These are phyloP conservation scores for Caenorhabditis macrosperma DNA, from an alignment of 2,888 invertebrate genomes.

Conservation along the genomic window DNA sequence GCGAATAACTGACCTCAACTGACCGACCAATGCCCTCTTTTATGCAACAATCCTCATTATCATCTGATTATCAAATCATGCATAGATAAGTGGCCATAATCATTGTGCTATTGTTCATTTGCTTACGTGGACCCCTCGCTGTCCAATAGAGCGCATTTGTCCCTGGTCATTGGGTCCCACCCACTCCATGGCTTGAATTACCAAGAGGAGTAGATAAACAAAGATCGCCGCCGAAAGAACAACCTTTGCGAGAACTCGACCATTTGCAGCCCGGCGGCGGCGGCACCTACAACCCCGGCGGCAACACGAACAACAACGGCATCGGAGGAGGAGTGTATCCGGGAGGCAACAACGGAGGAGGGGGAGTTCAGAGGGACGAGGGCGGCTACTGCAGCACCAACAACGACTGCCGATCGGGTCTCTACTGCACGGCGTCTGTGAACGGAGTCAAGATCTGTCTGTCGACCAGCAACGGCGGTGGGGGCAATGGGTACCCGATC, in stretches of 20 bases:
- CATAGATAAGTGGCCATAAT: no score
- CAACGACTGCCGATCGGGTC: constrained; percentile 29
- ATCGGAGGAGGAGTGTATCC: constrained; percentile 44
- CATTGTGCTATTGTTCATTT: no score
- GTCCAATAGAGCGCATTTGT: no score
- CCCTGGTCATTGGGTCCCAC: no score
- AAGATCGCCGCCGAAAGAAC: background rate
- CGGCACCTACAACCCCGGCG: constrained; percentile 25
- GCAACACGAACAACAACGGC: constrained; percentile 10
- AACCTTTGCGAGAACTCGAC: background rate
- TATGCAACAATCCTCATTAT: no score
- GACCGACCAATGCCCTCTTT: no score
- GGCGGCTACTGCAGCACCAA: constrained; percentile 44
- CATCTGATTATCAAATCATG: no score
- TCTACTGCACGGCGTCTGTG: constrained; percentile 50
- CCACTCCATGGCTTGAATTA: no score
- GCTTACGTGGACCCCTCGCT: no score
- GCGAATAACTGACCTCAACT: no score
- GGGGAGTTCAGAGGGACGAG: constrained; percentile 29
- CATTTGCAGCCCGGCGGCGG: constrained; percentile 41
- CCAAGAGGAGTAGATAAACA: no score
- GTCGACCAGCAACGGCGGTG: constrained; percentile 23
- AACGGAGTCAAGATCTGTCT: constrained; percentile 58
- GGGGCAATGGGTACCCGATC: constrained; percentile 20
- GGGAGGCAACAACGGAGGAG: constrained; percentile 15